Percentiles rank a stretch among this genome's conserved stretches.
These are phyloP conservation scores for Cepphus grylle DNA, from an alignment of 2,113 vertebrate species.

Conservation along the genomic window DNA sequence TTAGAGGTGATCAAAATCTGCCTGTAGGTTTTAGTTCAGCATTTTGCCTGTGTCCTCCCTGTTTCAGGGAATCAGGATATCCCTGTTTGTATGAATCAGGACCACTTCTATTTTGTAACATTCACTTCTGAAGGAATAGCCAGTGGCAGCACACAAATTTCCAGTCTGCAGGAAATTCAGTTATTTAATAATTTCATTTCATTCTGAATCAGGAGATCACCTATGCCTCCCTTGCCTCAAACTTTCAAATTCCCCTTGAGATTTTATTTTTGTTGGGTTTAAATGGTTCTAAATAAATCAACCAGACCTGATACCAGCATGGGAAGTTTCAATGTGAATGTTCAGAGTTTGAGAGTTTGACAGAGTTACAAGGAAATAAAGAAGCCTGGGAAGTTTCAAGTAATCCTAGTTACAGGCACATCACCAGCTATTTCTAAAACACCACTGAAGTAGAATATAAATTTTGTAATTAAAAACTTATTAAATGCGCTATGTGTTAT, in stretches of 20 bases:
- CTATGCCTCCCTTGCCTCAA: not conserved
- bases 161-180: not conserved
- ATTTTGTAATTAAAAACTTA: not conserved
- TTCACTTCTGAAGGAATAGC: not conserved
- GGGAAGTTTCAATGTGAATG: not conserved
- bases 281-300: slow-evolving; percentile 15
- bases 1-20: not conserved
- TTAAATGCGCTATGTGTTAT: not conserved
- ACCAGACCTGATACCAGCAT: not conserved
- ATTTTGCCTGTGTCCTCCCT: not conserved
- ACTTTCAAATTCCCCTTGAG: not conserved
- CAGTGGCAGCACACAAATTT: not conserved
- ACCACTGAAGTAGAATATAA: not conserved
- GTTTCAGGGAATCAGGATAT: not conserved
- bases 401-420: not conserved
- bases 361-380: not conserved
- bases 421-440: not conserved
- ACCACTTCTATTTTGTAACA: not conserved
- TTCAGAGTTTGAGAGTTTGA: not conserved
- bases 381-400: not conserved
- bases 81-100: not conserved
- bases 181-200: slow-evolving; percentile 1
- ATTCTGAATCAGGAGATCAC: not conserved
- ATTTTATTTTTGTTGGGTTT: not conserved
- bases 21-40: not conserved